Percentiles rank a stretch among this genome's conserved stretches.
Evolutionary conservation across 2,888 invertebrate species (phyloP).

Genomic region (Pegoplata infirma): DNA sequence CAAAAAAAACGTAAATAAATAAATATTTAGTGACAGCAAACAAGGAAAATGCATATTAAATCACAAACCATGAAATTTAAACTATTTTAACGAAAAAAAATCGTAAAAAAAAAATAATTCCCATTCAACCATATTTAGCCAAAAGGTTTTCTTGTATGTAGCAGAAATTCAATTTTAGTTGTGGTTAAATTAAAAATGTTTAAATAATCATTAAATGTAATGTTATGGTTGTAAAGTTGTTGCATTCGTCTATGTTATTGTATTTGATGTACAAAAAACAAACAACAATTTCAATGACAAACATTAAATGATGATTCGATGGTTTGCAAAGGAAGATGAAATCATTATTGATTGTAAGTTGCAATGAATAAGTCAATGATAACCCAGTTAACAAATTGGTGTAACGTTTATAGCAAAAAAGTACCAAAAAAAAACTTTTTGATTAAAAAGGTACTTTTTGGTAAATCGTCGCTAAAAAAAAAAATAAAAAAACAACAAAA

Average conservation of each 20-base stretch:
- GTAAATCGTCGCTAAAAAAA: too few relatives aligned
- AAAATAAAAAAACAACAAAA: too few relatives aligned
- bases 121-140: conserved; percentile 14
- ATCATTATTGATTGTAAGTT: conserved; percentile 30
- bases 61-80: conserved; percentile 57
- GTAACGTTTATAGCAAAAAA: too few relatives aligned
- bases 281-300: conserved; percentile 38
- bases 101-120: not conserved
- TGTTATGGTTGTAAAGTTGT: conserved; percentile 11
- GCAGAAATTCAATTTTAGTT: not conserved
- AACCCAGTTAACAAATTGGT: conserved; percentile 6
- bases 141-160: not conserved
- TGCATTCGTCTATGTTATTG: not conserved
- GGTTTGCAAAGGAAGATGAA: conserved; percentile 14
- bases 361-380: not conserved
- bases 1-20: conserved; percentile 13
- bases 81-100: conserved; percentile 19
- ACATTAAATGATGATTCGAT: conserved; percentile 43
- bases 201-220: conserved; percentile 39
- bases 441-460: too few relatives aligned
- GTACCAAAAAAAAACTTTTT: too few relatives aligned
- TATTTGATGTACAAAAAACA: not conserved
- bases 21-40: conserved; percentile 20
- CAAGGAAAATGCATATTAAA: conserved; percentile 54
- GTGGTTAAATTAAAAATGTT: conserved; percentile 38